A percentile compares a stretch with the other conserved stretches of the same genome.
Conservation (phyloP, 2,888 invertebrate genomes). For the Aradus depressus region DNA sequence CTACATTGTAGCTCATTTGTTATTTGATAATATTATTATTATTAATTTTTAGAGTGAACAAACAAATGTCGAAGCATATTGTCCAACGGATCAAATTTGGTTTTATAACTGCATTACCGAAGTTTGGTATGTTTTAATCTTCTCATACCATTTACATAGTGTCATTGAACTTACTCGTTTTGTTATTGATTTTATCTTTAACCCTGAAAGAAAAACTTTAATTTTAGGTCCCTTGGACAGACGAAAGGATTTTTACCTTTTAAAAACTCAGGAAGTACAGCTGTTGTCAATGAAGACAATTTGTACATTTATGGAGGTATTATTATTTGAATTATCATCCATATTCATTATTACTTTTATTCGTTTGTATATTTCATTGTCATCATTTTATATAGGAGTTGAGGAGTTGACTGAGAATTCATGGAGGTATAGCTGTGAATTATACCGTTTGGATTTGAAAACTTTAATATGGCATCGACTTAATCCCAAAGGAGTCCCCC, state of each 20-base stretch:
- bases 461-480: constrained; percentile 29
- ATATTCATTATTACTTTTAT: not conserved
- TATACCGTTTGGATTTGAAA: constrained; percentile 30
- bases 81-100: constrained; percentile 30
- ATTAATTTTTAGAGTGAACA: constrained; percentile 2
- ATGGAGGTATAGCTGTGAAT: constrained; percentile 28
- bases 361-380: not conserved
- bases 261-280: constrained; percentile 30
- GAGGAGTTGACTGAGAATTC: constrained; percentile 14
- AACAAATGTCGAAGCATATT: constrained; percentile 17
- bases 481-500: constrained; percentile 27
- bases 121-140: constrained; percentile 29
- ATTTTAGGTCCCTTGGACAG: constrained; percentile 13
- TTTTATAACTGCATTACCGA: constrained; percentile 30
- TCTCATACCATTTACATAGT: not conserved
- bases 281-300: constrained; percentile 29
- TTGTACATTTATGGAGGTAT: constrained; percentile 33
- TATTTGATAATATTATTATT: not conserved
- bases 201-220: not conserved
- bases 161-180: not conserved
- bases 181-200: not conserved
- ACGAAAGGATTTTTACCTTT: constrained; percentile 31
- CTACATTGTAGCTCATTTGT: not conserved
- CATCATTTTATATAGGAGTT: constrained; percentile 2
- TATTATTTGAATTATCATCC: not conserved